A percentile compares a stretch with the other conserved stretches of the same genome.
Evolutionary conservation across 2,888 invertebrate genomes (phyloP).

Genomic region (Troides helena): DNA sequence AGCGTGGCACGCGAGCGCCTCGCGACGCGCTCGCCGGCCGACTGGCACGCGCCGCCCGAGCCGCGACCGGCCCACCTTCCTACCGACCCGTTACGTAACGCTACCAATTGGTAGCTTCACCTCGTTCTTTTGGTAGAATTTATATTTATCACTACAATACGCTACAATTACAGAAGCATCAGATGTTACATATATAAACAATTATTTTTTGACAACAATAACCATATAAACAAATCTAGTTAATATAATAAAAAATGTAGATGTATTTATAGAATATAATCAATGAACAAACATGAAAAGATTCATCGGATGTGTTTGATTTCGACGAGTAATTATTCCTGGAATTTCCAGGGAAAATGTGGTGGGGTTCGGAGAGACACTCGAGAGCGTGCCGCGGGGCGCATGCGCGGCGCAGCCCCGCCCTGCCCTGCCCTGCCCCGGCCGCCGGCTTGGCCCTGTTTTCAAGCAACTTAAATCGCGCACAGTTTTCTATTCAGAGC

Average conservation of each 20-base stretch:
- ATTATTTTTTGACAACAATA: background rate
- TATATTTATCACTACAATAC: background rate
- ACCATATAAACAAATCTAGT: background rate
- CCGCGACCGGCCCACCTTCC: conserved; percentile 42
- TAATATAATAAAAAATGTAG: background rate
- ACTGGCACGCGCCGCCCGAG: conserved; percentile 48
- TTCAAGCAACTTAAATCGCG: conserved; percentile 46
- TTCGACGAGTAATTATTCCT: conserved; percentile 51
- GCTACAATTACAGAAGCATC: background rate
- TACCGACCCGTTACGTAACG: conserved; percentile 44
- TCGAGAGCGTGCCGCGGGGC: conserved; percentile 32
- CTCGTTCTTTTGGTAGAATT: conserved; percentile 10
- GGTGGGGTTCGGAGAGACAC: conserved; percentile 28
- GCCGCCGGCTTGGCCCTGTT: conserved; percentile 41
- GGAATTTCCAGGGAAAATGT: conserved; percentile 50
- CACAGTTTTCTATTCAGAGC: conserved; percentile 18
- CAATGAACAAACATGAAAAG: background rate
- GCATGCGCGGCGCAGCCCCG: conserved; percentile 67
- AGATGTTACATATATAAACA: background rate
- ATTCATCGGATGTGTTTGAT: background rate
- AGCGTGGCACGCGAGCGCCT: conserved; percentile 49
- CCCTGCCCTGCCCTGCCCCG: conserved; percentile 62
- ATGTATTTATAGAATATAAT: background rate
- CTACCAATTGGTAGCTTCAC: conserved; percentile 33
- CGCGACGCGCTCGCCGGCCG: conserved; percentile 60